Evolutionary conservation across 2,888 invertebrate species (phyloP).

Genomic region (Drosophila macrospina): DNA sequence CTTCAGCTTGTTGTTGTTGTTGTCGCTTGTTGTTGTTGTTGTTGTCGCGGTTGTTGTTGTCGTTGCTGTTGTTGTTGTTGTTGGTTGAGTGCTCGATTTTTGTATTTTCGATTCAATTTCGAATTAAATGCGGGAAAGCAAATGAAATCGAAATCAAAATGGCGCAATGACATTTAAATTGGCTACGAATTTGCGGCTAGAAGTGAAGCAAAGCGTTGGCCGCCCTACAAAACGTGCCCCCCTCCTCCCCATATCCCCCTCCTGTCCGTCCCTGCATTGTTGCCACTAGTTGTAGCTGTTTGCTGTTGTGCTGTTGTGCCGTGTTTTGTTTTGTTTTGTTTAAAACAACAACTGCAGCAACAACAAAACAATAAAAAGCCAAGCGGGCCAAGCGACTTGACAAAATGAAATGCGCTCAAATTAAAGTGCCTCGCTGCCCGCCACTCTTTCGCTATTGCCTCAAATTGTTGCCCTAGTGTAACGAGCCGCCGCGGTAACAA

Average conservation of each 20-base stretch:
- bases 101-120: constrained; percentile 41
- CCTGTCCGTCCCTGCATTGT: no score
- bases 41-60: constrained; percentile 10
- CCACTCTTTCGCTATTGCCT: constrained; percentile 1
- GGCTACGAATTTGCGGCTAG: constrained; percentile 61
- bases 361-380: constrained; percentile 39
- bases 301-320: not conserved
- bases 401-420: constrained; percentile 76
- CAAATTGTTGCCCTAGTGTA: constrained; percentile 53
- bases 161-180: constrained; percentile 81
- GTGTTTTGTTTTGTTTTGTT: constrained; percentile 23
- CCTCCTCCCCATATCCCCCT: no score
- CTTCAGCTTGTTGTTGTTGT: constrained; percentile 7
- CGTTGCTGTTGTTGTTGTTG: not conserved
- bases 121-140: constrained; percentile 57
- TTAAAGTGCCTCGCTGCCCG: constrained; percentile 50
- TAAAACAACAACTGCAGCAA: constrained; percentile 16
- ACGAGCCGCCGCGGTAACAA: constrained; percentile 37
- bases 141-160: constrained; percentile 65
- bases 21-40: constrained; percentile 1
- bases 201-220: constrained; percentile 35
- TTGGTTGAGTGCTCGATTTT: constrained; percentile 1
- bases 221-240: constrained; percentile 67
- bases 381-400: constrained; percentile 61
- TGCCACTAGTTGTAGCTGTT: constrained; percentile 29